Percentiles rank a stretch among this genome's conserved stretches.
Conservation (phyloP, 1,140 invertebrate species). For the Lasioglossum baleicum region DNA sequence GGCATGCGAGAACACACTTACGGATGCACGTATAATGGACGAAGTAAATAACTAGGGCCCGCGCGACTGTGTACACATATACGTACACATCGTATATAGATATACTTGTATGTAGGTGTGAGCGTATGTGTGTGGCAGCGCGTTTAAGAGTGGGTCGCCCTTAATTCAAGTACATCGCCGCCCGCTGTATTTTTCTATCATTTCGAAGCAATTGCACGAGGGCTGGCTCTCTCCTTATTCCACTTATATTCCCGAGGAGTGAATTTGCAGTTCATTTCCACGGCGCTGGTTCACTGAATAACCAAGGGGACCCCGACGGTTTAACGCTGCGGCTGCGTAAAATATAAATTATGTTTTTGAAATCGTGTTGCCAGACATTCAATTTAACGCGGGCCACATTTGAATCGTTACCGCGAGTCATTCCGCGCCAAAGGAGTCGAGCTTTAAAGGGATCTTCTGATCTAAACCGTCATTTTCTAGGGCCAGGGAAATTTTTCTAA, state of each 20-base stretch:
- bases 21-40: neutral
- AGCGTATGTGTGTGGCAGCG: neutral
- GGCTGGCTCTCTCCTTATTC: neutral
- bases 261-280: conserved; percentile 4
- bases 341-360: conserved; percentile 5
- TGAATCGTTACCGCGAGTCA: neutral
- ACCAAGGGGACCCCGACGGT: neutral
- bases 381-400: neutral
- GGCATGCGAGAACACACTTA: conserved; percentile 14
- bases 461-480: too few relatives aligned
- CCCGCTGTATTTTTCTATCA: conserved; percentile 1
- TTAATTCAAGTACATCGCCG: neutral
- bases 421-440: neutral
- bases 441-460: neutral
- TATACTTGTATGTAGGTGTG: too few relatives aligned
- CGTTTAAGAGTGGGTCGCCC: neutral
- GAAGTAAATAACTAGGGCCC: neutral
- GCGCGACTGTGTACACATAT: too few relatives aligned
- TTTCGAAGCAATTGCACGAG: neutral
- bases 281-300: neutral
- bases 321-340: neutral
- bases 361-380: neutral
- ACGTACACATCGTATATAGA: too few relatives aligned
- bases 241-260: neutral
- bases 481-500: too few relatives aligned